Evolutionary conservation across 2,888 invertebrate species (phyloP).

Genomic region (Lepidochrysops patricia): DNA sequence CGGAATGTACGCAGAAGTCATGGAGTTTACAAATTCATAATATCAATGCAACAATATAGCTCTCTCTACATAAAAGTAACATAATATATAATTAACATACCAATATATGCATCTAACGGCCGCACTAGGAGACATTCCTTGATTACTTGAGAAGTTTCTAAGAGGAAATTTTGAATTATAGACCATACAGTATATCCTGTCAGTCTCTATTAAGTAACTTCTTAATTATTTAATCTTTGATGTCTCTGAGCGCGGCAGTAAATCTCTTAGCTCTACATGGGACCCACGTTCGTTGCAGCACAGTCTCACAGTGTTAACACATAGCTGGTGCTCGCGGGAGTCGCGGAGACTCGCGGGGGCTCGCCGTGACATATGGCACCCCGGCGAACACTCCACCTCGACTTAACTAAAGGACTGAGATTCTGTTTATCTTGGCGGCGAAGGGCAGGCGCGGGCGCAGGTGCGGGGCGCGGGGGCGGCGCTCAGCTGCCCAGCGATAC

Average conservation of each 20-base stretch:
- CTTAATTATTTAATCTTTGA: too few species aligned
- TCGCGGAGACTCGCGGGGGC: neutral
- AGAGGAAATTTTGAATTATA: too few species aligned
- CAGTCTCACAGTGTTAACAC: conserved; percentile 41
- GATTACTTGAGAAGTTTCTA: too few species aligned
- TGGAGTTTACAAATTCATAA: conserved; percentile 39
- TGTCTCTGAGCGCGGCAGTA: too few species aligned
- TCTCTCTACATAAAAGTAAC: conserved; percentile 1
- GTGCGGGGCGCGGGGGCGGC: conserved; percentile 12
- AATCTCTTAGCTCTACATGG: conserved; percentile 8
- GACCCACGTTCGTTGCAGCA: conserved; percentile 31
- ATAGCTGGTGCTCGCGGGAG: too few species aligned
- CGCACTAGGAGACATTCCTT: too few species aligned
- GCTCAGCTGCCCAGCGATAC: conserved; percentile 69
- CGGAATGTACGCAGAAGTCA: conserved; percentile 63
- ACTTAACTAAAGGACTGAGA: conserved; percentile 42
- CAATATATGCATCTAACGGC: conserved; percentile 21
- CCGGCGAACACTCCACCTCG: conserved; percentile 32
- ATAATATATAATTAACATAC: conserved; percentile 11
- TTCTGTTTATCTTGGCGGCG: conserved; percentile 31
- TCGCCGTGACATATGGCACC: conserved; percentile 38
- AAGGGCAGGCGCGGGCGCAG: conserved; percentile 8
- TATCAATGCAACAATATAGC: conserved; percentile 15
- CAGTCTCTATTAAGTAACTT: too few species aligned
- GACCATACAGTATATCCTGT: too few species aligned